Evolutionary conservation across 2,797 vertebrate genomes (phyloP), one percentile per base, ranked within the genome.

Genomic region (Enteromius mattozi): DNA sequence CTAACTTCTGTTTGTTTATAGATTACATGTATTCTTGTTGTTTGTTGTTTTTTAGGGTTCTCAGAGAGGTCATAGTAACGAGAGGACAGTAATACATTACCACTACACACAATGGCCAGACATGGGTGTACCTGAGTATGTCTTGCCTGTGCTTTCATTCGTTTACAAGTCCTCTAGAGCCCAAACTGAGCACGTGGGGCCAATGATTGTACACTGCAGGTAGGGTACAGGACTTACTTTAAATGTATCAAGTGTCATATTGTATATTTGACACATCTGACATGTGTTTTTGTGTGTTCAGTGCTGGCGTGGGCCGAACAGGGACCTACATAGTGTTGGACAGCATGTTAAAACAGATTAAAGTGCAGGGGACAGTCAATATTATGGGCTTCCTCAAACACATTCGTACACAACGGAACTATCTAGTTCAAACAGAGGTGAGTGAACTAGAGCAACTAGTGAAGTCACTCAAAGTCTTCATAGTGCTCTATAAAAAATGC

Each of bases 51-150:
- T 90, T 16, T 88, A 99, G 98, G 96, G 96, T 35, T 98, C 97
- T 78, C 96, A 96, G 92, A 99, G 96, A 90, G 96, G 96, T 79
- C 93, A 94, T 79, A 88, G 90, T 71, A 94, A 89, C 27, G 97
- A 97, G 54, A 96, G 96, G 6, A 84, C 91, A 0, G 94, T 99
- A 65, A 94, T 91, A 0, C 98, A 99, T 87, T 99, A 95, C 91
- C 98, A 99, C 87, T 99, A 98, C 89, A 99, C 98, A 13, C 98
- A 98, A 91, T 99, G 98, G 98, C 98, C 98, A 2, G 98, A 99
- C 92, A 98, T 98, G 97, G 98, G 98, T 0, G 97, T 98, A 56
- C 97, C 98, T 0, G 96, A 98, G 5, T 97, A 97, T 5, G 91
- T 96, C 0, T 94, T 99, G 81, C 97, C 98, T 0, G 95, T 99